A percentile compares a stretch with the other conserved stretches of the same genome.
Evolutionary conservation across 2,113 vertebrate genomes (phyloP).

Genomic region (Pandion haliaetus): DNA sequence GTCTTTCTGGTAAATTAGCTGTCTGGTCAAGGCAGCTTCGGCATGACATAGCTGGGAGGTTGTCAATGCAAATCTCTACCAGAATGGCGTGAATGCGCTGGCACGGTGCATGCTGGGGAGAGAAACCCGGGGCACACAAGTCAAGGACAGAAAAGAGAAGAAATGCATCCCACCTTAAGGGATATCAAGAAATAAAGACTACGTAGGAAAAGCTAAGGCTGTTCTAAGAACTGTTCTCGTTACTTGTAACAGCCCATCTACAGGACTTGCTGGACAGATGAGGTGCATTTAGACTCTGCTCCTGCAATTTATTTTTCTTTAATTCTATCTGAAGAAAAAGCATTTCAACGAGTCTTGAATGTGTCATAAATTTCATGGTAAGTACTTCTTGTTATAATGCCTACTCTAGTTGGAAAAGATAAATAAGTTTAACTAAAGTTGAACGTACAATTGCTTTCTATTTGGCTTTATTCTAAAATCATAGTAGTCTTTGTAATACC

Average conservation of each 20-base stretch:
- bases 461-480: not conserved
- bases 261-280: not conserved
- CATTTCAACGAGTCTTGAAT: not conserved
- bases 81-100: not conserved
- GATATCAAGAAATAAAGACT: not conserved
- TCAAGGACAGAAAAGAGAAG: not conserved
- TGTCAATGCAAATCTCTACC: not conserved
- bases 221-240: not conserved
- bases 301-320: not conserved
- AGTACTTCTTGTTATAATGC: not conserved
- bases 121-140: not conserved
- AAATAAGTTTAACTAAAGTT: not conserved
- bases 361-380: not conserved
- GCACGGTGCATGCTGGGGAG: not conserved
- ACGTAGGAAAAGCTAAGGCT: not conserved
- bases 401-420: not conserved
- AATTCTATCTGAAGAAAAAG: not conserved
- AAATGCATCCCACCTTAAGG: accelerated
- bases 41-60: not conserved
- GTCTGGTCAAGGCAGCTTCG: not conserved
- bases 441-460: not conserved
- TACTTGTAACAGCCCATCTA: not conserved
- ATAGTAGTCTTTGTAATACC: not conserved
- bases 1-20: not conserved
- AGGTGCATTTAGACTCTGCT: not conserved